These are phyloP conservation scores for Ichneumoninae sp. DNA, from an alignment of 2,888 invertebrate genomes.

Conservation along the genomic window DNA sequence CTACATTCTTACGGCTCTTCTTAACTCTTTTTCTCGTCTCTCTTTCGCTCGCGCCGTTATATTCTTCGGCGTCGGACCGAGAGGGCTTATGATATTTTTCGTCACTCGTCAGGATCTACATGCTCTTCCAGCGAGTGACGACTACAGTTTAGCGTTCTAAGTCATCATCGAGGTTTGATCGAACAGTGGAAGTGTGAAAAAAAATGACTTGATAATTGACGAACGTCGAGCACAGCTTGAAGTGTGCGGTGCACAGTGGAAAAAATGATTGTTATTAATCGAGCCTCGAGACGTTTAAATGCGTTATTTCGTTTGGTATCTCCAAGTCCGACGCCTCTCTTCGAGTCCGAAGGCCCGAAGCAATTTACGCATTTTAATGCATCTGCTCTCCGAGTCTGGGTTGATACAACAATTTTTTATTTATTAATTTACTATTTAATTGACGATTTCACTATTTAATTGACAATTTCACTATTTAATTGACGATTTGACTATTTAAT, in stretches of 20 bases:
- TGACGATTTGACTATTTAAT: too few species aligned
- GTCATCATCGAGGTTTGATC: conserved; percentile 19
- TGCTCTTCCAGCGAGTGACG: background rate
- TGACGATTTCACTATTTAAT: too few species aligned
- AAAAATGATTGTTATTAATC: background rate
- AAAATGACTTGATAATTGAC: conserved; percentile 28
- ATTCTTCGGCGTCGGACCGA: conserved; percentile 13
- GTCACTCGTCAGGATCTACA: conserved; percentile 10
- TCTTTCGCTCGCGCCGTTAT: background rate
- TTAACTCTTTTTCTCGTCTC: conserved; percentile 32
- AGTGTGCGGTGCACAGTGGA: background rate
- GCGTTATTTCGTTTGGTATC: too few species aligned
- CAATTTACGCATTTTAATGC: too few species aligned
- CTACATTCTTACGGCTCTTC: conserved; percentile 68
- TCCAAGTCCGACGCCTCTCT: too few species aligned
- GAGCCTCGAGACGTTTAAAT: background rate
- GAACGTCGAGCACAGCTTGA: conserved; percentile 30
- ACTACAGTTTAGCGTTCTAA: background rate
- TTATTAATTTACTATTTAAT: too few species aligned
- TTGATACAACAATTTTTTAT: too few species aligned
- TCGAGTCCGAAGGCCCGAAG: too few species aligned
- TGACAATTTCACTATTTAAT: too few species aligned
- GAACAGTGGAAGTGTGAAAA: conserved; percentile 19
- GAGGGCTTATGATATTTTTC: conserved; percentile 11
- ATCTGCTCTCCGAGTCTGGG: too few species aligned